Percentiles rank a stretch among this genome's conserved stretches.
Conservation (phyloP, 2,797 vertebrate genomes). For the Emys orbicularis region DNA sequence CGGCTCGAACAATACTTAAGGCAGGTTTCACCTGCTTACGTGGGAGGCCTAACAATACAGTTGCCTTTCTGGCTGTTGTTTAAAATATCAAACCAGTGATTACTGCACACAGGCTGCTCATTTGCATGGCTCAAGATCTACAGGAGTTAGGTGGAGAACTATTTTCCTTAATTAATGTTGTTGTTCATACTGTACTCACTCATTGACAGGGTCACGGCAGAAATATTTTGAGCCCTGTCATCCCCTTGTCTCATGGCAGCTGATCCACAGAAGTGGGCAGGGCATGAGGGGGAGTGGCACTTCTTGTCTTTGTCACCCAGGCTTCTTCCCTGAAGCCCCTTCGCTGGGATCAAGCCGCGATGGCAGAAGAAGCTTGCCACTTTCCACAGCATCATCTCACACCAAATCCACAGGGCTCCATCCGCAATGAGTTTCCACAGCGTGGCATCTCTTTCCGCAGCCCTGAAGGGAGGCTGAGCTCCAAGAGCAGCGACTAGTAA, state of each 20-base stretch:
- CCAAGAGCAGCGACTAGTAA: not conserved
- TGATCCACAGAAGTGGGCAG: not conserved
- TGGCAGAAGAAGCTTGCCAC: not conserved
- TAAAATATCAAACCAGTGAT: conserved; percentile 61
- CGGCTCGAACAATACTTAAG: conserved; percentile 11
- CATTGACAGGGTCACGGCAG: not conserved
- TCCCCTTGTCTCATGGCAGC: not conserved
- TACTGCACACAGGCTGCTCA: conserved; percentile 41
- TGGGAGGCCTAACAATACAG: conserved; percentile 43
- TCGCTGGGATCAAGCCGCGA: not conserved
- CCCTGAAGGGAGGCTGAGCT: not conserved
- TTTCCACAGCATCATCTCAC: not conserved
- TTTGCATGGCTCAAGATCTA: not conserved
- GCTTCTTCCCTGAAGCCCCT: not conserved
- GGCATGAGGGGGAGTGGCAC: not conserved
- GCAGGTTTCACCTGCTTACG: conserved; percentile 31
- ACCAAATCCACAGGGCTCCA: not conserved
- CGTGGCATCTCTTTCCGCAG: not conserved
- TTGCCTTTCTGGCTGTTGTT: conserved; percentile 4
- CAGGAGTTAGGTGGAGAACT: not conserved
- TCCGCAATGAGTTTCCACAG: not conserved
- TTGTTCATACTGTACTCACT: not conserved
- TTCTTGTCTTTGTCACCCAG: not conserved
- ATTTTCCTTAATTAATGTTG: not conserved
- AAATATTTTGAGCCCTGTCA: not conserved